Conservation (phyloP, 2,113 vertebrate species). For the Oophaga pumilio region DNA sequence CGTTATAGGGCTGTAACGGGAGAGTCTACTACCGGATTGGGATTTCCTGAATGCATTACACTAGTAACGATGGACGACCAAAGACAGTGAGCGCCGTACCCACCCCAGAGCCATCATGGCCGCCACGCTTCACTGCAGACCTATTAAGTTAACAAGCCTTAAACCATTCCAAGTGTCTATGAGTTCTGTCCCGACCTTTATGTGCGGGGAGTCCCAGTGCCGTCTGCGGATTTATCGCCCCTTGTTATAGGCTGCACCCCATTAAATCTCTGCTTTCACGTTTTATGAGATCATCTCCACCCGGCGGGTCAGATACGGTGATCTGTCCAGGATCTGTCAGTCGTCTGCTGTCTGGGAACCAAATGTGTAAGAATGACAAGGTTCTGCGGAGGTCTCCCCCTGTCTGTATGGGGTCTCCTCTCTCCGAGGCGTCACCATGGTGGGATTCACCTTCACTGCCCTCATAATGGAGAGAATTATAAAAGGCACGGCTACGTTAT, state of each 20-base stretch:
- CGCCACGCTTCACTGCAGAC: neutral
- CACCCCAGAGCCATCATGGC: neutral
- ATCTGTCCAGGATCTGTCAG: neutral
- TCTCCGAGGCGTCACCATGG: neutral
- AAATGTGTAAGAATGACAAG: neutral
- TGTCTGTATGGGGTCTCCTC: neutral
- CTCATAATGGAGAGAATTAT: neutral
- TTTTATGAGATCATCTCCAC: constrained; percentile 34
- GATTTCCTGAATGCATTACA: neutral
- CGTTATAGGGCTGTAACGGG: neutral
- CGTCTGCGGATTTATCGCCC: neutral
- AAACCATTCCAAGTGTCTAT: neutral
- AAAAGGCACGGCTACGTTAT: neutral
- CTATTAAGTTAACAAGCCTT: neutral
- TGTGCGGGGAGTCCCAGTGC: neutral
- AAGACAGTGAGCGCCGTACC: neutral
- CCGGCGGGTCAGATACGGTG: neutral
- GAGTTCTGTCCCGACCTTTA: neutral
- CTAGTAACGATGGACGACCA: neutral
- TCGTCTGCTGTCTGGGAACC: neutral
- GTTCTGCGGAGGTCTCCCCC: neutral
- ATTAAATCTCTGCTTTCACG: constrained; percentile 6
- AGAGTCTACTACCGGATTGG: neutral
- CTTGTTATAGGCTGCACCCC: neutral
- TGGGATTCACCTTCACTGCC: neutral